Evolutionary conservation across 2,113 vertebrate genomes (phyloP).

Genomic region (Scolopax mira): DNA sequence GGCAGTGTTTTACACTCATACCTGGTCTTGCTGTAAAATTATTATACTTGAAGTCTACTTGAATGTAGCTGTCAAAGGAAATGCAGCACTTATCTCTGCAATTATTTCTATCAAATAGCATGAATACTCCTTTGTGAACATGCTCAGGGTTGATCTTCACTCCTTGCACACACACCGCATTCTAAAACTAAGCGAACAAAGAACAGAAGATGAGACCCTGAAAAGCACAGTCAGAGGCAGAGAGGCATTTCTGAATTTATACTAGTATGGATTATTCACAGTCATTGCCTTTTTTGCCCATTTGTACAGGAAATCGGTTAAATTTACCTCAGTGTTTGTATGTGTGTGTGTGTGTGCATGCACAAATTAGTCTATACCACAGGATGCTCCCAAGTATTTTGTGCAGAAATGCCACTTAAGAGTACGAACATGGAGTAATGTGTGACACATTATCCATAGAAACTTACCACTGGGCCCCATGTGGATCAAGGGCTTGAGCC

Average conservation of each 20-base stretch:
- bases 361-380: background rate
- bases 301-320: background rate
- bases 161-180: background rate
- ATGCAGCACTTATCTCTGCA: background rate
- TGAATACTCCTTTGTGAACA: background rate
- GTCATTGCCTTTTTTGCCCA: background rate
- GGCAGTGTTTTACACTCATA: background rate
- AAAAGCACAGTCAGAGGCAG: background rate
- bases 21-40: background rate
- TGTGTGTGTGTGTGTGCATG: background rate
- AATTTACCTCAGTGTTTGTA: background rate
- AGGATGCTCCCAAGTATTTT: background rate
- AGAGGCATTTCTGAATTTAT: background rate
- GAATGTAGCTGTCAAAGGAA: background rate
- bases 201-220: background rate
- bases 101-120: background rate
- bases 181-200: background rate
- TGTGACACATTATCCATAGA: background rate
- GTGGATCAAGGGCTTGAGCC: background rate
- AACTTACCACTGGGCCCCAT: background rate
- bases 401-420: background rate
- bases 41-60: background rate
- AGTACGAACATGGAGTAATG: accelerated
- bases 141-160: background rate
- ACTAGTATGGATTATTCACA: background rate